These are phyloP conservation scores for Stenichneumon culpator DNA, from an alignment of 2,888 invertebrate species.

Conservation along the genomic window DNA sequence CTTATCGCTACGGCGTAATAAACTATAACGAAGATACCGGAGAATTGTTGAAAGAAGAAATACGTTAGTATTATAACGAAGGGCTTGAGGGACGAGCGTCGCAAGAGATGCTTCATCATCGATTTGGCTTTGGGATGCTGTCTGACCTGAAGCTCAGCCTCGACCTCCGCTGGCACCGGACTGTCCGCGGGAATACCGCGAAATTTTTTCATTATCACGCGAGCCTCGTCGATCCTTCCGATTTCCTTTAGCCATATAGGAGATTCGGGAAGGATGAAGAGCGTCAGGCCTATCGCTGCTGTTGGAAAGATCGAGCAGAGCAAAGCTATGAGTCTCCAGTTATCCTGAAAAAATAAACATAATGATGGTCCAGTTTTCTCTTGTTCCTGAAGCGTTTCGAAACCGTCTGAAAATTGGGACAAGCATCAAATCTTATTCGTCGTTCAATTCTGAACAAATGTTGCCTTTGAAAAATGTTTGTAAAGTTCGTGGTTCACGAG, in stretches of 20 bases:
- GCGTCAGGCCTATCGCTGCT: slow-evolving; percentile 82
- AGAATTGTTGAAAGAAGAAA: slow-evolving; percentile 88
- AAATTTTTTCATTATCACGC: slow-evolving; percentile 83
- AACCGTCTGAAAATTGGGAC: neutral
- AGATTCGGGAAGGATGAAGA: slow-evolving; percentile 86
- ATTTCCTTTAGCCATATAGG: slow-evolving; percentile 86
- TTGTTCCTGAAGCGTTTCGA: neutral
- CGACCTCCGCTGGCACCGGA: slow-evolving; percentile 70
- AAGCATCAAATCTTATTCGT: too few species aligned
- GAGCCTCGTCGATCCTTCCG: slow-evolving; percentile 85
- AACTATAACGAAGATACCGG: slow-evolving; percentile 87
- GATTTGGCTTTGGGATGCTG: slow-evolving; percentile 73
- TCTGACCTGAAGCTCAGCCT: slow-evolving; percentile 73
- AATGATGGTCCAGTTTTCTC: neutral
- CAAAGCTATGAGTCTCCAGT: slow-evolving; percentile 85
- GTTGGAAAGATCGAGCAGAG: slow-evolving; percentile 85
- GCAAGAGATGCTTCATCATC: slow-evolving; percentile 78
- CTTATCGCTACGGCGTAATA: slow-evolving; percentile 87
- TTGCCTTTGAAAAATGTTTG: too few species aligned
- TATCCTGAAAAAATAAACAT: slow-evolving; percentile 80
- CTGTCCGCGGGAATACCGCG: slow-evolving; percentile 80
- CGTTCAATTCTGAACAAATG: too few species aligned
- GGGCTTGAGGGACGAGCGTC: slow-evolving; percentile 85
- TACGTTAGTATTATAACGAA: slow-evolving; percentile 85
- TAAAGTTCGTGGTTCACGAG: too few species aligned